Evolutionary conservation across 2,797 vertebrate genomes (phyloP).

Genomic region (Tokudaia tokunoshimensis): DNA sequence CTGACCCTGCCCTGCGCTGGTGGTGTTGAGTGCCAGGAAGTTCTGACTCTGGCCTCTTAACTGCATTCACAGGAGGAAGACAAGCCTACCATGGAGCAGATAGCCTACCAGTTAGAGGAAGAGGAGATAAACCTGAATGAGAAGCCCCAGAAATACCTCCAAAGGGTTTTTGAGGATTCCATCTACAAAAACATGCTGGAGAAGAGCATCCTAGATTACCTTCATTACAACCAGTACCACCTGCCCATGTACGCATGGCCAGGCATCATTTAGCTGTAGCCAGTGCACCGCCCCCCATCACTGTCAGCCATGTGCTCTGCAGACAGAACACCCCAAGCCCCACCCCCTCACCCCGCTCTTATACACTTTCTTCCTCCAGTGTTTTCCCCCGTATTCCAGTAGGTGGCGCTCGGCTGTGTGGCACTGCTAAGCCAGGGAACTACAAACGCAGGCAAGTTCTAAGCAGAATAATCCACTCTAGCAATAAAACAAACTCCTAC

Average conservation of each 20-base stretch:
- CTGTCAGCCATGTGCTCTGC: neutral
- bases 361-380: neutral
- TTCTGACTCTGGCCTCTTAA: neutral
- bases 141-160: constrained; percentile 80
- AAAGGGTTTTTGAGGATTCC: constrained; percentile 74
- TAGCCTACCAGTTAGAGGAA: constrained; percentile 82
- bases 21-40: neutral
- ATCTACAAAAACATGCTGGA: constrained; percentile 86
- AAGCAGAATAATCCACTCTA: constrained; percentile 24
- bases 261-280: constrained; percentile 79
- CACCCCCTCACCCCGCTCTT: neutral
- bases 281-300: neutral
- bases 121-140: constrained; percentile 80
- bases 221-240: constrained; percentile 92
- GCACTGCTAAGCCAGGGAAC: neutral
- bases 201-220: constrained; percentile 88
- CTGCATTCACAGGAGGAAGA: constrained; percentile 77
- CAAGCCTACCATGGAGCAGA: constrained; percentile 82
- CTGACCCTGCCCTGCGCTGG: neutral
- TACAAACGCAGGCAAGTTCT: neutral
- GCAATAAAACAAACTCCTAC: constrained; percentile 63
- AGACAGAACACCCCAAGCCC: neutral
- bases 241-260: constrained; percentile 93
- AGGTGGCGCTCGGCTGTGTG: constrained; percentile 75
- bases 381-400: constrained; percentile 70